Evolutionary conservation across 2,113 vertebrate species (phyloP).

Genomic region (Amphiprion ocellaris): DNA sequence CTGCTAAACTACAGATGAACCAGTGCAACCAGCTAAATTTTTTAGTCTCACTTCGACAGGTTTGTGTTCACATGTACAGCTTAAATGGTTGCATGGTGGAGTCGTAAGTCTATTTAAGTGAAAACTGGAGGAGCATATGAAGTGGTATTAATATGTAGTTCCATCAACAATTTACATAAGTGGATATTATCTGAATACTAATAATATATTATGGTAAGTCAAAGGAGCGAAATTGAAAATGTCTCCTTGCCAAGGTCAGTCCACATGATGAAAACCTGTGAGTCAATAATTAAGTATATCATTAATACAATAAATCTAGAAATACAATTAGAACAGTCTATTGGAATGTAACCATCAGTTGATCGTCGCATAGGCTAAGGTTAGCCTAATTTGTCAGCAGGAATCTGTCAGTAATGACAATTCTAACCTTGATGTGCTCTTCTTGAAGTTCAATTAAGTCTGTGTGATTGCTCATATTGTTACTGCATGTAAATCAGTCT

Average conservation of each 20-base stretch:
- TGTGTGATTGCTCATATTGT: constrained; percentile 76
- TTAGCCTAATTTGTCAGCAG: constrained; percentile 71
- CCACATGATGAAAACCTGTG: constrained; percentile 54
- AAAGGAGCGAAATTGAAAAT: constrained; percentile 39
- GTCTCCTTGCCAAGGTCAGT: constrained; percentile 68
- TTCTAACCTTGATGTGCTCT: constrained; percentile 75
- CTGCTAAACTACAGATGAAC: too few species aligned
- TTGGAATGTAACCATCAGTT: constrained; percentile 58
- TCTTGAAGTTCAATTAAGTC: constrained; percentile 76
- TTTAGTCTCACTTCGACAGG: too few species aligned
- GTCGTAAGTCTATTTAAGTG: constrained; percentile 6
- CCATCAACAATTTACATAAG: constrained; percentile 31
- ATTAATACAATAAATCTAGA: constrained; percentile 70
- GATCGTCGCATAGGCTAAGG: constrained; percentile 59
- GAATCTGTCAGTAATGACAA: constrained; percentile 70
- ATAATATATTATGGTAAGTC: constrained; percentile 44
- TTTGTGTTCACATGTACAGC: too few species aligned
- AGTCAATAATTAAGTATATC: constrained; percentile 68
- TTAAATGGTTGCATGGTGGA: too few species aligned
- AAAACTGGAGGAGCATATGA: constrained; percentile 1
- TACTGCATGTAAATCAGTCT: constrained; percentile 70
- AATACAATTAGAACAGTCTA: constrained; percentile 65
- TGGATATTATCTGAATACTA: constrained; percentile 66
- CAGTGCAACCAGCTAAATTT: too few species aligned
- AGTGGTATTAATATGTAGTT: constrained; percentile 28